Evolutionary conservation across 2,797 vertebrate species (phyloP).

Genomic region (Pelochelys cantorii): DNA sequence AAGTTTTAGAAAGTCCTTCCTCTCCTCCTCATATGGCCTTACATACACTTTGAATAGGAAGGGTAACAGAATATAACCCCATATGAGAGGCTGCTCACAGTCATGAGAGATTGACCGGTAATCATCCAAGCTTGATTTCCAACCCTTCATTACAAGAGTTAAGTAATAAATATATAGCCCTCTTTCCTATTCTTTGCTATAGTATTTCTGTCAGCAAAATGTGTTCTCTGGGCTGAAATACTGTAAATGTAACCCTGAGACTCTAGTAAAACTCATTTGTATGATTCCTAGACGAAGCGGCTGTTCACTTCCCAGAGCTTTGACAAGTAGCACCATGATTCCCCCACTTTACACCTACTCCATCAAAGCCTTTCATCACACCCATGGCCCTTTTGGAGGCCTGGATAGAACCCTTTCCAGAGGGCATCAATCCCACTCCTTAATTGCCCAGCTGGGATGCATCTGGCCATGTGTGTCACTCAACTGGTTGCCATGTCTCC

Average conservation of each 20-base stretch:
- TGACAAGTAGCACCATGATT: background rate
- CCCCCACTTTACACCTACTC: rapidly evolving
- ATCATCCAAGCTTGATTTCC: background rate
- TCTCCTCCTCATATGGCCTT: background rate
- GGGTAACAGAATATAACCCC: background rate
- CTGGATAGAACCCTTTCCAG: background rate
- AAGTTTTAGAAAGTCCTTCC: background rate
- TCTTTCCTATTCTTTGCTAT: constrained; percentile 8
- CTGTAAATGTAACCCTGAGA: background rate
- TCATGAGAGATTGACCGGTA: background rate
- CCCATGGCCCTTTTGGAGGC: background rate
- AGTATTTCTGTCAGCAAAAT: background rate
- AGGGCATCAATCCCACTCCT: background rate
- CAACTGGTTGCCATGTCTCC: rapidly evolving
- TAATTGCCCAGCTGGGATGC: rapidly evolving
- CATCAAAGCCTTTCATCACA: background rate
- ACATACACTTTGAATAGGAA: background rate
- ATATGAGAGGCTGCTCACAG: background rate
- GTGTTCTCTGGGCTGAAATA: background rate
- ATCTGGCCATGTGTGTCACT: background rate
- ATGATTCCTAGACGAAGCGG: background rate
- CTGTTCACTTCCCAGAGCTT: background rate
- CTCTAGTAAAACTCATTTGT: background rate
- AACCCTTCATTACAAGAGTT: background rate
- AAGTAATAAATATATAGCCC: background rate